Percentiles rank a stretch among this genome's conserved stretches.
Evolutionary conservation across 2,888 invertebrate species (phyloP).

Genomic region (Scrobipalpa atriplicella): DNA sequence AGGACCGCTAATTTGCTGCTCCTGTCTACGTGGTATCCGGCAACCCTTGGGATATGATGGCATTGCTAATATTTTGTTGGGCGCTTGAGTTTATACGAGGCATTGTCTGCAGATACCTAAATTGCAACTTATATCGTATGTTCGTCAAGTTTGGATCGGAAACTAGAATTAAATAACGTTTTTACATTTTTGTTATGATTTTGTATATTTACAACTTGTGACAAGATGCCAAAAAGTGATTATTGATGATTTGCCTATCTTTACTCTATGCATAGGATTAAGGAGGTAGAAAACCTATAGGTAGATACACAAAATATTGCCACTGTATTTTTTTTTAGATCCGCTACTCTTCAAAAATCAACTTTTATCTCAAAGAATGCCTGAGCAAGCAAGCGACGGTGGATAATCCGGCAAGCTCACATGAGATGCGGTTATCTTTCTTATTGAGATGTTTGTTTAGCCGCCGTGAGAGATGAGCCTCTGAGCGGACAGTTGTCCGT

Average conservation of each 20-base stretch:
- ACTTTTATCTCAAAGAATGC: not conserved
- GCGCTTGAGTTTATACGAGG: constrained; percentile 9
- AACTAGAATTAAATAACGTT: not conserved
- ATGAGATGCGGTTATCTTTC: constrained; percentile 43
- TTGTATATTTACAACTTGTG: too few relatives aligned
- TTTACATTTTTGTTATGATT: not conserved
- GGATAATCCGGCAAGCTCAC: constrained; percentile 13
- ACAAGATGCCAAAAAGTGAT: too few relatives aligned
- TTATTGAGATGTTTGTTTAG: constrained; percentile 51
- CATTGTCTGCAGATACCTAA: not conserved
- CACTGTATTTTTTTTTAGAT: too few relatives aligned
- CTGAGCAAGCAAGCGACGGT: not conserved
- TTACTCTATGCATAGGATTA: too few relatives aligned
- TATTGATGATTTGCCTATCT: too few relatives aligned
- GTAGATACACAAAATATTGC: too few relatives aligned
- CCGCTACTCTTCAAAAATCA: not conserved
- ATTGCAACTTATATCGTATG: not conserved
- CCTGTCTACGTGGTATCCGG: not conserved
- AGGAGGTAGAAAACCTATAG: too few relatives aligned
- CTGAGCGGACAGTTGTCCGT: not conserved
- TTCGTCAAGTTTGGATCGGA: not conserved
- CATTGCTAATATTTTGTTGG: not conserved
- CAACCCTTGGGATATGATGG: constrained; percentile 1
- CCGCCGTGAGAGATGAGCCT: constrained; percentile 14
- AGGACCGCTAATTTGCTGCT: not conserved